Base-by-base conservation (phyloP, 2,888 invertebrate species). In the Aricia artaxerxes region DNA sequence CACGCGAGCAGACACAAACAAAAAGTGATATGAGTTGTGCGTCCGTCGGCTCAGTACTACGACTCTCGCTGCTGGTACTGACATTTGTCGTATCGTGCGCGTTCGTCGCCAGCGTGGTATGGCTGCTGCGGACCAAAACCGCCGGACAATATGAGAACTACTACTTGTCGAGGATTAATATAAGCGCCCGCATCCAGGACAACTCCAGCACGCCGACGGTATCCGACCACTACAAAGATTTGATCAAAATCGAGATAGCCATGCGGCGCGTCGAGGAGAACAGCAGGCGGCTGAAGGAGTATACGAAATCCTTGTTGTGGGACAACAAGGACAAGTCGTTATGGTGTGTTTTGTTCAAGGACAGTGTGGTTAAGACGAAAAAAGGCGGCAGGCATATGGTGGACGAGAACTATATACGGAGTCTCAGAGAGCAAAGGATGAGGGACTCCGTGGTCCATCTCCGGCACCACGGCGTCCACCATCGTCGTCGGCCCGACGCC, bases 141-240 rank as follows among this genome's bases (percentile, higher is more conserved):
- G 85, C 89, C 81, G 87, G 89, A 86, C 92, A 93, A 89, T 93
- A 94, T 93, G 94, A 94, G 87, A 94, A 92, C 90, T 94, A 94
- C 90, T 94, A 94, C 92, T 91, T 94, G 91, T 93, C 94, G 92
- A 91, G 94, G 91, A 93, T 94, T 93, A 94, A 94, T 93, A 92
- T 94, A 91, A 94, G 91, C 88, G 88, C 87, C 84, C 90, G 88
- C 84, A 87, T 83, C 53, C 84, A 86, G 84, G 88, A 88, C 82
- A 89, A 57, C 4, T 57, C 86, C 84, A 90, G 89, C 86, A 85
- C 90, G 82, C 87, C 89, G 81, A 87, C 91, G 60, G 87, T 89
- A 82, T 87, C 92, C 82, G 93, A 93, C 86, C 93, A 94, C 88
- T 93, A 94, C 86, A 93, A 94, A 85, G 94, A 94, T 88, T 91